Conservation (phyloP, 2,888 invertebrate species). For the Microctonus aethiopoides region DNA sequence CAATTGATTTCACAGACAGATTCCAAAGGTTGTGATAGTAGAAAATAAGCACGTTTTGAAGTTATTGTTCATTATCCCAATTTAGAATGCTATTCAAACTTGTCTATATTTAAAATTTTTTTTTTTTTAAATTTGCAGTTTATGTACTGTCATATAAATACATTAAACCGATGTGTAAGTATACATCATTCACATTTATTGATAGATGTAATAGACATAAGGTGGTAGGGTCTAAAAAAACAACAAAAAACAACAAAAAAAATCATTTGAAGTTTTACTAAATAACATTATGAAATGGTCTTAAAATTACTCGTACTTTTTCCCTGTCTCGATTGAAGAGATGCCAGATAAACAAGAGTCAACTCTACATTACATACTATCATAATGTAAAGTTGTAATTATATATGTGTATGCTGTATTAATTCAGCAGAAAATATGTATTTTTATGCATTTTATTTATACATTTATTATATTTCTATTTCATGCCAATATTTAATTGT, state of each 20-base stretch:
- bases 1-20: slow-evolving; percentile 5
- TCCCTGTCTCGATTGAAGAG: too few relatives aligned
- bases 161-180: background rate
- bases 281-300: too few relatives aligned
- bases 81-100: background rate
- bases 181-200: background rate
- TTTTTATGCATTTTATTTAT: background rate
- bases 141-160: background rate
- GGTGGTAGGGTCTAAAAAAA: background rate
- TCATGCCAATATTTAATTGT: background rate
- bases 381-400: too few relatives aligned
- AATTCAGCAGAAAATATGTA: background rate
- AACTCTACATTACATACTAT: too few relatives aligned
- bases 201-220: background rate
- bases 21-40: slow-evolving; percentile 28
- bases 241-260: background rate
- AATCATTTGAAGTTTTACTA: background rate
- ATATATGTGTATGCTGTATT: background rate
- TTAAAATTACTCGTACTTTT: too few relatives aligned
- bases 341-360: too few relatives aligned
- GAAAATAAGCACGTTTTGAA: slow-evolving; percentile 19
- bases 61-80: background rate
- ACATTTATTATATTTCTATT: background rate
- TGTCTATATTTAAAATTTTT: background rate
- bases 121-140: background rate